Base-by-base conservation (phyloP, 2,888 invertebrate genomes). In the Caenorhabditis japonica region DNA sequence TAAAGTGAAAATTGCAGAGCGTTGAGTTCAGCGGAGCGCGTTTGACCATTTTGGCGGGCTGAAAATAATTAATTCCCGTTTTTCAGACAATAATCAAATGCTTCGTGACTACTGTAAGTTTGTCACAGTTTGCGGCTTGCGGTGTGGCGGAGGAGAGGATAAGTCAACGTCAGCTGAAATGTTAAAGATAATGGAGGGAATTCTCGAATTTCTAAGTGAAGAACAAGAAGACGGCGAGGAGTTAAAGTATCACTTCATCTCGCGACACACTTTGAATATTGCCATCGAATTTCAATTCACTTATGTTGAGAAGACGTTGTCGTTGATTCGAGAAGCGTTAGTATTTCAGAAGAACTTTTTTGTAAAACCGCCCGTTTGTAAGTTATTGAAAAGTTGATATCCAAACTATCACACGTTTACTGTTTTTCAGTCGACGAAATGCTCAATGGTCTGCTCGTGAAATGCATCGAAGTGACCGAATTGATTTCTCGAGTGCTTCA, bases 61-160 rank as follows among this genome's bases (percentile, higher is more conserved):
- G n/a, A n/a, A n/a, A n/a, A n/a, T n/a, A n/a, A n/a, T n/a, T n/a
- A n/a, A n/a, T n/a, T n/a, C n/a, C n/a, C n/a, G n/a, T 12, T 13
- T 56, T 69, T n/a, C 44, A 72, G 72, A 55, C 21, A 73, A 73
- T 15, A 73, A 73, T 27, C 66, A 66, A 51, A 73, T 66, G 66
- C 43, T 73, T 13, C 41, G 66, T 21, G 73, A 66, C 27, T 73
- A 43, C 49, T 44, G 44, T 15, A 73, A 66, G 23, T 73, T 73
- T 21, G 52, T 61, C 13, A 60, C 17, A 2, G 27, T 23, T 0
- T 73, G 73, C 19, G 56, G 55, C 1, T 51, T 73, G 7, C 55
- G 66, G 13, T 66, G 66, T 33, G 59, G 59, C 0, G 72, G 66
- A 25, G 34, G 49, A 13, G 72, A 60, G 1, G 55, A 66, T 12